These are phyloP conservation scores for Diploscapter pachys DNA, from an alignment of 1,140 invertebrate species.

Conservation along the genomic window DNA sequence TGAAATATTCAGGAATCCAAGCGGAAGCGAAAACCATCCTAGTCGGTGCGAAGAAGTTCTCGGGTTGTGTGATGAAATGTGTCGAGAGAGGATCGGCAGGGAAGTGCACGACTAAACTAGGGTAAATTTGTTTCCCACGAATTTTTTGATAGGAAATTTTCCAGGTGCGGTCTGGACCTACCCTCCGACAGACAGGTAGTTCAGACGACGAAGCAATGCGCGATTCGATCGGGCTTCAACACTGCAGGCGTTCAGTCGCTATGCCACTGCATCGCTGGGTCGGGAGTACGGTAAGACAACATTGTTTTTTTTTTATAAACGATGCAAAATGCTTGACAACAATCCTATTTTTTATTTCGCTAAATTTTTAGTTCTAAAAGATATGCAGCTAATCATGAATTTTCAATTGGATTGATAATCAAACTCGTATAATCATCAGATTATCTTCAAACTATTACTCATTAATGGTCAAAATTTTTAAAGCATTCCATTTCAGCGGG, in stretches of 20 bases:
- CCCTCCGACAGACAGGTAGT: slow-evolving; percentile 37
- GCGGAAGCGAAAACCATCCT: slow-evolving; percentile 33
- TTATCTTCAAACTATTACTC: too few species aligned
- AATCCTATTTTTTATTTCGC: too few species aligned
- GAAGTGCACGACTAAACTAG: slow-evolving; percentile 35
- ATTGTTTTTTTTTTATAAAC: neutral
- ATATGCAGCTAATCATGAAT: too few species aligned
- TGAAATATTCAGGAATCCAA: slow-evolving; percentile 14
- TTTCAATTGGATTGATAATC: too few species aligned
- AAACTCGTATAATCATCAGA: too few species aligned
- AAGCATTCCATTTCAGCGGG: too few species aligned
- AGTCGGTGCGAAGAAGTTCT: slow-evolving; percentile 37
- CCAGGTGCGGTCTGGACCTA: slow-evolving; percentile 36
- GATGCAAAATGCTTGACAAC: too few species aligned
- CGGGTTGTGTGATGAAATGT: slow-evolving; percentile 35
- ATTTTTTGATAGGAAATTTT: neutral
- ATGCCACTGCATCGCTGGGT: slow-evolving; percentile 34
- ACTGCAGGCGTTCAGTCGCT: slow-evolving; percentile 31
- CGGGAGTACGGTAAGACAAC: slow-evolving; percentile 21
- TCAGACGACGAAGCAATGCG: slow-evolving; percentile 34
- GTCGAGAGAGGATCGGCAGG: slow-evolving; percentile 23
- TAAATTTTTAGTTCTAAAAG: too few species aligned
- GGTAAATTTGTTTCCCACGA: neutral
- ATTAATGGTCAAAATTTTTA: too few species aligned
- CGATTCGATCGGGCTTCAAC: slow-evolving; percentile 37